Evolutionary conservation across 2,113 vertebrate species (phyloP).

Genomic region (Electrona antarctica): DNA sequence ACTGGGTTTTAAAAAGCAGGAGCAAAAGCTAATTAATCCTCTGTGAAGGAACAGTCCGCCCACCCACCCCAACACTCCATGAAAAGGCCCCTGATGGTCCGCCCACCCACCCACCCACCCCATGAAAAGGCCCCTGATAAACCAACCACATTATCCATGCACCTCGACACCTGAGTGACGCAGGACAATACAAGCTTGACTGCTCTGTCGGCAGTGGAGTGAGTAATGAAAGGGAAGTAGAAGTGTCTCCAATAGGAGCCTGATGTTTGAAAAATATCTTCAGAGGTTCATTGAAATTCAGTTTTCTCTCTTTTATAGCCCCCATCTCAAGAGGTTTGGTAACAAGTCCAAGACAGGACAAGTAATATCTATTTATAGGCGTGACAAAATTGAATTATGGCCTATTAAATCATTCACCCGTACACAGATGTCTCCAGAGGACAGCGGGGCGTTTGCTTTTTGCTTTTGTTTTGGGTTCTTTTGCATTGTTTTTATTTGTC

Average conservation of each 20-base stretch:
- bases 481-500: conserved; percentile 30
- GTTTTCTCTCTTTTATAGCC: conserved; percentile 43
- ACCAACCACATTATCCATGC: conserved; percentile 44
- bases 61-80: neutral
- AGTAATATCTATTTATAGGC: conserved; percentile 60
- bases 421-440: conserved; percentile 23
- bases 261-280: conserved; percentile 48
- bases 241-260: conserved; percentile 51
- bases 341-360: conserved; percentile 66
- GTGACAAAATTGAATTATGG: conserved; percentile 49
- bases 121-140: conserved; percentile 6
- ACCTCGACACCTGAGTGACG: conserved; percentile 42
- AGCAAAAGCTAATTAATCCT: neutral
- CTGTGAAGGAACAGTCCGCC: neutral
- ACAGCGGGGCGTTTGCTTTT: conserved; percentile 37
- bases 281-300: conserved; percentile 46
- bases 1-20: neutral
- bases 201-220: neutral
- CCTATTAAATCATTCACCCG: conserved; percentile 54
- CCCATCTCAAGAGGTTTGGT: conserved; percentile 57
- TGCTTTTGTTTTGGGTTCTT: conserved; percentile 20
- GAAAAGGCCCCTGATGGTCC: neutral
- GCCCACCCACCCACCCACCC: neutral
- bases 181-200: conserved; percentile 31
- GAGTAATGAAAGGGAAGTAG: conserved; percentile 20